Conservation (phyloP, 35 echinoderm and acorn worm genomes). For the Patiria miniata region DNA sequence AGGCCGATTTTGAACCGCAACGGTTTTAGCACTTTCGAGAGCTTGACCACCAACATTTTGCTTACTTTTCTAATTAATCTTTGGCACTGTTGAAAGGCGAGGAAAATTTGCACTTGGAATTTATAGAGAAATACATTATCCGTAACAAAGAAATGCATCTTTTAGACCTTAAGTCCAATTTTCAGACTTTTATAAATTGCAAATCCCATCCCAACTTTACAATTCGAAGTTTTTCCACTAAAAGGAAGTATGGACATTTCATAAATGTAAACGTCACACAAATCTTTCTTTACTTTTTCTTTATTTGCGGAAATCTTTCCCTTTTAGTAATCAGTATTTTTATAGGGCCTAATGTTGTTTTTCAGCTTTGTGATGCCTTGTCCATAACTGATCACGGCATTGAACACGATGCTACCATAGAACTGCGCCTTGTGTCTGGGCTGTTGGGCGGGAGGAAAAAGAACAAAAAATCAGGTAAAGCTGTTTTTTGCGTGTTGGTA, state of each 20-base stretch:
- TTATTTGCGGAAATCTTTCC: too few relatives aligned
- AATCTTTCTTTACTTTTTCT: too few relatives aligned
- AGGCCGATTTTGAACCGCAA: neutral
- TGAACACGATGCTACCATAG: neutral
- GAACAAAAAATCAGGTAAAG: neutral
- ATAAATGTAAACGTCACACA: too few relatives aligned
- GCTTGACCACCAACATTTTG: neutral
- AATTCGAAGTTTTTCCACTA: too few relatives aligned
- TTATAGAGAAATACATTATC: neutral
- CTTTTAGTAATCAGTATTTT: too few relatives aligned
- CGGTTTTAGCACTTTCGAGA: neutral
- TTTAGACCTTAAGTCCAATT: too few relatives aligned
- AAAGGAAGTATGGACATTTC: too few relatives aligned
- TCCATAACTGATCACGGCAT: neutral
- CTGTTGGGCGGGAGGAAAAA: conserved; percentile 5
- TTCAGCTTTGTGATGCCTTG: neutral
- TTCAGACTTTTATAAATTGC: too few relatives aligned
- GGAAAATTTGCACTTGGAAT: neutral
- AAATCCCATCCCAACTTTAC: too few relatives aligned
- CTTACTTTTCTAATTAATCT: neutral
- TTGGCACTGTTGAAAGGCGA: neutral
- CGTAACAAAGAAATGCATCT: too few relatives aligned
- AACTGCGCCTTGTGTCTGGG: neutral
- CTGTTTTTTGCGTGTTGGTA: too few relatives aligned
- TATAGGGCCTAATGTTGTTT: too few relatives aligned